phyloP scores from a whole-genome alignment of 35 echinoderm and acorn worm species.

The Acanthaster planci region DNA sequence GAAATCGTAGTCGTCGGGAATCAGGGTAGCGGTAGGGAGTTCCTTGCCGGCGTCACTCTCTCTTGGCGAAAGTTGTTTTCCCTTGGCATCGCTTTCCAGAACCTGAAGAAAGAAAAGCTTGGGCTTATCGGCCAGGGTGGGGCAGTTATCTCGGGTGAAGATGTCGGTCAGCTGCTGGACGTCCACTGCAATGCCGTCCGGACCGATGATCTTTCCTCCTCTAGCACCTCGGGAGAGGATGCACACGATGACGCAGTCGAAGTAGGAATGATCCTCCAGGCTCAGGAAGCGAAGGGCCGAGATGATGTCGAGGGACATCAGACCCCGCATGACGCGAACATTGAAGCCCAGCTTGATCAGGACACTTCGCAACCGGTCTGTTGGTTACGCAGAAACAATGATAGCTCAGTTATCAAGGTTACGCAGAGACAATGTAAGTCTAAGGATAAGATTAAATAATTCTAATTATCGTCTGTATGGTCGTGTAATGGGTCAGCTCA shows the following conservation, averaged over 20 bases:
- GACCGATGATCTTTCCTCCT: slow-evolving; percentile 64
- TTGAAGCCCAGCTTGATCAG: slow-evolving; percentile 88
- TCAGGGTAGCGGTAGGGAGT: background rate
- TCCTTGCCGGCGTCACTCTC: background rate
- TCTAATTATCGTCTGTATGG: no score
- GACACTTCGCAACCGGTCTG: slow-evolving; percentile 71
- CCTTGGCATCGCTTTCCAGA: slow-evolving; percentile 34
- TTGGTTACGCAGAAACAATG: background rate
- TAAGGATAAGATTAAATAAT: no score
- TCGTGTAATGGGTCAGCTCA: no score
- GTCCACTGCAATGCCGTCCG: slow-evolving; percentile 68
- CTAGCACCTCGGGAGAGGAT: slow-evolving; percentile 67
- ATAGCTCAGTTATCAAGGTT: no score
- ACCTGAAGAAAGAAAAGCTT: slow-evolving; percentile 89
- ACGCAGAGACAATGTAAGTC: no score
- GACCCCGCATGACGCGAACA: slow-evolving; percentile 83
- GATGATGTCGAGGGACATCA: slow-evolving; percentile 93
- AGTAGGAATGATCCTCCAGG: slow-evolving; percentile 90
- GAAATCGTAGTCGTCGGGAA: slow-evolving; percentile 89
- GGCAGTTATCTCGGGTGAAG: slow-evolving; percentile 76
- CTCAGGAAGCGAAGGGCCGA: slow-evolving; percentile 81
- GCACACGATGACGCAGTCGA: slow-evolving; percentile 85
- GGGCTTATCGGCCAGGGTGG: slow-evolving; percentile 83
- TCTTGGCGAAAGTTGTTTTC: background rate
- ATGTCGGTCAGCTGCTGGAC: slow-evolving; percentile 91